A percentile compares a stretch with the other conserved stretches of the same genome.
These are phyloP conservation scores for Celastrina argiolus DNA, from an alignment of 2,888 invertebrate species.

Conservation along the genomic window DNA sequence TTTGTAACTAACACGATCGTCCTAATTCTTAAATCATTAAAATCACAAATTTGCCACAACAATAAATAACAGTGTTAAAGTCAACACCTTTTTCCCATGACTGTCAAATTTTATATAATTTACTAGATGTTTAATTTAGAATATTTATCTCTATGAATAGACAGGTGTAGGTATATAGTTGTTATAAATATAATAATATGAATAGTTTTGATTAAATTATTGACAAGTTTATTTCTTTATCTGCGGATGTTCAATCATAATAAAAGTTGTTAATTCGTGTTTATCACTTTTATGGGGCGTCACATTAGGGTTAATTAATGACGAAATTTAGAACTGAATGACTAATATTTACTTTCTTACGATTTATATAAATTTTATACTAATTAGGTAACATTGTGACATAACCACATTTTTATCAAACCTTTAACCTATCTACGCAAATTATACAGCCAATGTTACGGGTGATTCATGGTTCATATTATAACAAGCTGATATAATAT, in stretches of 20 bases:
- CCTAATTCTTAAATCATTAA: not conserved
- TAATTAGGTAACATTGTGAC: no score
- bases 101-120: not conserved
- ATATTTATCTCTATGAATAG: not conserved
- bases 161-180: not conserved
- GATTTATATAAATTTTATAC: not conserved
- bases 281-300: conserved; percentile 13
- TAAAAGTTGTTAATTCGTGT: not conserved
- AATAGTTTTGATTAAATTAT: not conserved
- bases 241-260: conserved; percentile 7
- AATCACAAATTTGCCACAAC: not conserved
- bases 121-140: not conserved
- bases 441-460: no score
- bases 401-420: no score
- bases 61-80: not conserved
- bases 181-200: not conserved
- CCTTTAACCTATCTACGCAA: no score
- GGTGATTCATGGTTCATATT: no score
- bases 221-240: not conserved
- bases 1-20: no score
- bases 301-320: conserved; percentile 26
- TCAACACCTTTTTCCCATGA: not conserved
- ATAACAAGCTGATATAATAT: no score
- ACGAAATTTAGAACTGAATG: not conserved
- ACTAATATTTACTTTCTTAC: conserved; percentile 5